phyloP scores from a whole-genome alignment of 2,888 invertebrate genomes.

The Drosophila eohydei region DNA sequence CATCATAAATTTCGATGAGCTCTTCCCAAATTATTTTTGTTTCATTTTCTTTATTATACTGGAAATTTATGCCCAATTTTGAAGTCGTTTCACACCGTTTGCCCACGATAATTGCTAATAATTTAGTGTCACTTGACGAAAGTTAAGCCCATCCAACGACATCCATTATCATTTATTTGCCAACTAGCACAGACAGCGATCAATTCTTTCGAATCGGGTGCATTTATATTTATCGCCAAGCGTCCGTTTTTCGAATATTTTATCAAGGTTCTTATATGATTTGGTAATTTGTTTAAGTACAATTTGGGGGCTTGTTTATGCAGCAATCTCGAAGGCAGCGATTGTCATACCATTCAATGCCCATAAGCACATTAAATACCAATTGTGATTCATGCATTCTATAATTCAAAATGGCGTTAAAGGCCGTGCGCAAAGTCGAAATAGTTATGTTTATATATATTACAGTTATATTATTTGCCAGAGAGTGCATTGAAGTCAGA shows the following conservation, averaged over 20 bases:
- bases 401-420: conserved; percentile 25
- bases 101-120: conserved; percentile 79
- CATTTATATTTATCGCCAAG: conserved; percentile 54
- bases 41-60: conserved; percentile 30
- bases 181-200: conserved; percentile 50
- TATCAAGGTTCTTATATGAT: conserved; percentile 47
- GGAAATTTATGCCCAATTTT: conserved; percentile 74
- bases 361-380: conserved; percentile 48
- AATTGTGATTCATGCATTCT: conserved; percentile 51
- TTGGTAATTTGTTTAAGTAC: conserved; percentile 55
- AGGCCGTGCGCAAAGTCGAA: conserved; percentile 8
- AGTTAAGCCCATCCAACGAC: conserved; percentile 58
- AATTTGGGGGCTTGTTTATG: conserved; percentile 26
- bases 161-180: conserved; percentile 54
- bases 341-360: conserved; percentile 51
- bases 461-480: neutral
- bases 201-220: conserved; percentile 51
- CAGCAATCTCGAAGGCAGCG: conserved; percentile 56
- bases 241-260: conserved; percentile 24
- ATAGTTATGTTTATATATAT: neutral
- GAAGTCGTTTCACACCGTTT: conserved; percentile 72
- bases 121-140: conserved; percentile 78
- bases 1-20: conserved; percentile 52
- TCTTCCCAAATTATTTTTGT: conserved; percentile 29
- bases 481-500: neutral